phyloP scores from a whole-genome alignment of 64 coral and sea anemone genomes.

The Catalaphyllia jardinei region DNA sequence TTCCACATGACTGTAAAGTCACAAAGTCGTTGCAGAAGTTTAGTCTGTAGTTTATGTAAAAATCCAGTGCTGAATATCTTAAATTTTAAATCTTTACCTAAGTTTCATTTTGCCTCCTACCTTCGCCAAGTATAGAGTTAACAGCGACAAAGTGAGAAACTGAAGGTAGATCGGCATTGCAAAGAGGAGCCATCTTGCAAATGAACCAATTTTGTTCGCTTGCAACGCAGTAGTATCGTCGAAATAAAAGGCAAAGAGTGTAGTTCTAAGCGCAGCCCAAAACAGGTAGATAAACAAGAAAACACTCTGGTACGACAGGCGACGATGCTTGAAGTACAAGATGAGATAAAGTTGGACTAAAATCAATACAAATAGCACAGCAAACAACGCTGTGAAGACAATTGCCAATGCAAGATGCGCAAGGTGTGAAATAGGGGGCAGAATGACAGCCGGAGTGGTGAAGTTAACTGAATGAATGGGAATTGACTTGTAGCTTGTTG shows the following conservation, averaged over 20 bases:
- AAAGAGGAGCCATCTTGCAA: slow-evolving; percentile 74
- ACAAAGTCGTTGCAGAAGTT: no score
- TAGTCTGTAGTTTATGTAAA: no score
- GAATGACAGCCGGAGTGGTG: slow-evolving; percentile 39
- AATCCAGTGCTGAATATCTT: no score
- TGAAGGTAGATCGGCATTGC: slow-evolving; percentile 90
- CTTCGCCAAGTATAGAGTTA: slow-evolving; percentile 83
- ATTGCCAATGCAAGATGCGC: slow-evolving; percentile 66
- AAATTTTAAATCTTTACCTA: background rate
- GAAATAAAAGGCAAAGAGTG: slow-evolving; percentile 97
- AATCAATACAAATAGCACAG: slow-evolving; percentile 87
- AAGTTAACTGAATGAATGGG: background rate
- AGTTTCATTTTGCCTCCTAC: slow-evolving; percentile 24
- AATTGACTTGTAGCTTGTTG: background rate
- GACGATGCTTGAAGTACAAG: slow-evolving; percentile 73
- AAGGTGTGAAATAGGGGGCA: slow-evolving; percentile 45
- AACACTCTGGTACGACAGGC: slow-evolving; percentile 89
- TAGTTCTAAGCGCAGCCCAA: slow-evolving; percentile 94
- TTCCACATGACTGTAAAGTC: no score
- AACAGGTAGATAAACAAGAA: slow-evolving; percentile 90
- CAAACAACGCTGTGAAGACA: slow-evolving; percentile 80
- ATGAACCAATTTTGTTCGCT: slow-evolving; percentile 49
- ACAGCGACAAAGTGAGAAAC: slow-evolving; percentile 76
- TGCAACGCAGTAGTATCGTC: slow-evolving; percentile 30
- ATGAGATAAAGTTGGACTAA: slow-evolving; percentile 74